Evolutionary conservation across 2,797 vertebrate genomes (phyloP).

Genomic region (Gobio occitaniae): DNA sequence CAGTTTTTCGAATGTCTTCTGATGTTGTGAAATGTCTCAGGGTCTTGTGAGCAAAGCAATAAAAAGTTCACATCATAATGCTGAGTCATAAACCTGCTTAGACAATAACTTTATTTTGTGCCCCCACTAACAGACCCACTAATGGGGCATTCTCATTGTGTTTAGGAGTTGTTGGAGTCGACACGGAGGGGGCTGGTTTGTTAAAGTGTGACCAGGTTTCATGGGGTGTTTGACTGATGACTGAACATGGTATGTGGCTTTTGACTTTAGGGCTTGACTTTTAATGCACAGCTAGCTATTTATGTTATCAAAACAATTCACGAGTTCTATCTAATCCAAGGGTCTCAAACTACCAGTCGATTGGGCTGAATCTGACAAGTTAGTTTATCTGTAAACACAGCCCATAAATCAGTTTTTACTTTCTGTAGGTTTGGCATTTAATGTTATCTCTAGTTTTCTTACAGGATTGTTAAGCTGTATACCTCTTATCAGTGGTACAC

Average conservation of each 20-base stretch:
- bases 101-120: conserved; percentile 41
- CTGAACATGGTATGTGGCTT: conserved; percentile 28
- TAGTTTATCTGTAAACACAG: background rate
- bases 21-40: conserved; percentile 5
- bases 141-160: conserved; percentile 29
- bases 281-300: conserved; percentile 5
- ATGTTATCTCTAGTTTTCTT: background rate
- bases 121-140: conserved; percentile 4
- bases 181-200: conserved; percentile 34
- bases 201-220: conserved; percentile 54
- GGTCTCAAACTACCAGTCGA: background rate
- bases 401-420: background rate
- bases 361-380: background rate
- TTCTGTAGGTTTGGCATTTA: no score
- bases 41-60: conserved; percentile 14
- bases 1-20: conserved; percentile 3
- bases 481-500: background rate
- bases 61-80: conserved; percentile 6
- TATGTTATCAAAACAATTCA: background rate
- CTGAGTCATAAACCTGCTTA: conserved; percentile 24
- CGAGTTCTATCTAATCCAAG: background rate
- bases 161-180: conserved; percentile 27
- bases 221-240: conserved; percentile 30
- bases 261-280: conserved; percentile 6
- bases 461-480: background rate